Conservation (phyloP, 2,113 vertebrate species). For the Microcebus tavaratra region DNA sequence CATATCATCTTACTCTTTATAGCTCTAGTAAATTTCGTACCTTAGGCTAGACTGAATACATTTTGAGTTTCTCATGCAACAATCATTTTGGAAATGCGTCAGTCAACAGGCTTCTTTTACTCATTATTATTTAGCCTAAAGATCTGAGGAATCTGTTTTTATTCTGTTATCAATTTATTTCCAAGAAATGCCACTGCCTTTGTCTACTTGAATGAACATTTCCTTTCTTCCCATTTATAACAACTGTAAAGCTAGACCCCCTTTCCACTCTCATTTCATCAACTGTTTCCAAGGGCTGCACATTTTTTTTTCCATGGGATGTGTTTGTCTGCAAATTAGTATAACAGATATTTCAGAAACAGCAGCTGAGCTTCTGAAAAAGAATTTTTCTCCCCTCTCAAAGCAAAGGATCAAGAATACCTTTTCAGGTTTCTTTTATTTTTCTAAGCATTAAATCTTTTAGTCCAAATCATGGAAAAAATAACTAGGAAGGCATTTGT, state of each 20-base stretch:
- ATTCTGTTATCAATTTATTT: constrained; percentile 84
- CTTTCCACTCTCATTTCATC: constrained; percentile 54
- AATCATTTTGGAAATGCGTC: constrained; percentile 83
- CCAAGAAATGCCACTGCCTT: constrained; percentile 78
- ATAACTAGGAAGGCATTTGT: constrained; percentile 79
- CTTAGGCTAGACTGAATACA: constrained; percentile 83
- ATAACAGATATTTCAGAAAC: constrained; percentile 69
- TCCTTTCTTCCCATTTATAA: constrained; percentile 77
- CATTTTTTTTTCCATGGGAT: constrained; percentile 68
- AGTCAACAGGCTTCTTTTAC: constrained; percentile 85
- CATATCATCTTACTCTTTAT: constrained; percentile 83
- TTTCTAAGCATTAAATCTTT: constrained; percentile 81
- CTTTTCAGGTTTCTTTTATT: constrained; percentile 69
- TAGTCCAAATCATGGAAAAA: constrained; percentile 77
- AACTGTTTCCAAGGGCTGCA: constrained; percentile 68
- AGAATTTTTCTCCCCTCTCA: constrained; percentile 43
- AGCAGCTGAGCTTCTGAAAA: constrained; percentile 56
- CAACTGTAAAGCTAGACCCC: constrained; percentile 70
- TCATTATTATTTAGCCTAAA: constrained; percentile 85
- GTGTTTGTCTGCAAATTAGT: constrained; percentile 77
- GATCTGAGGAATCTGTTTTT: constrained; percentile 81
- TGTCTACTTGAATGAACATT: constrained; percentile 76
- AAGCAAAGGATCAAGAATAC: constrained; percentile 63
- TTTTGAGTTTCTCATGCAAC: constrained; percentile 83
- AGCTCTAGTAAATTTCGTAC: constrained; percentile 86